Conservation (phyloP, 2,113 vertebrate species). For the Nansenia antarctica region DNA sequence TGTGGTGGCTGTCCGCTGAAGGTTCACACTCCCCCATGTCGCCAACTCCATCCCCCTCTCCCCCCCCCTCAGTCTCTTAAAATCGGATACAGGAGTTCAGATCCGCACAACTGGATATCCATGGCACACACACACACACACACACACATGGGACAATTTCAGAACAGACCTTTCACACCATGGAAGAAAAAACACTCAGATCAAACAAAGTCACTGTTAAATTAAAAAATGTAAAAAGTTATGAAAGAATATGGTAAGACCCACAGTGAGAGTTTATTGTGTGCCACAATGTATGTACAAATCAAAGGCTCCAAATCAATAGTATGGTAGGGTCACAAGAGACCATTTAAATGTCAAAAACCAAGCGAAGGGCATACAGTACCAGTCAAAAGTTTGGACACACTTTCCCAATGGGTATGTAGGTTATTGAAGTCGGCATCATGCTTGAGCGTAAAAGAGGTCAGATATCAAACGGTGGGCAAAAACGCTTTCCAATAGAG, state of each 20-base stretch:
- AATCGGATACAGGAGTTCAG: too few species aligned
- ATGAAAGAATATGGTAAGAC: neutral
- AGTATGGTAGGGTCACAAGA: neutral
- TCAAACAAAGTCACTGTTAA: neutral
- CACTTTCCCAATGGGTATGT: too few species aligned
- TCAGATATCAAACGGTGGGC: neutral
- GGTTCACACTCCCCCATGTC: conserved; percentile 48
- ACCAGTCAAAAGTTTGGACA: too few species aligned
- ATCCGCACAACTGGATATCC: neutral
- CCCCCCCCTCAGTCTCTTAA: neutral
- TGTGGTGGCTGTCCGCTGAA: conserved; percentile 36
- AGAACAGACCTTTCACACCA: neutral
- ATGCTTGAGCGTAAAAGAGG: neutral
- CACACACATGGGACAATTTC: neutral
- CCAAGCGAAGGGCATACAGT: neutral
- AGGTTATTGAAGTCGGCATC: too few species aligned
- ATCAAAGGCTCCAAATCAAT: neutral
- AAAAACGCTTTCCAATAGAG: neutral
- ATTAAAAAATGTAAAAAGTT: neutral
- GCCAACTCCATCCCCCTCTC: neutral
- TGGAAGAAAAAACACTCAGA: neutral
- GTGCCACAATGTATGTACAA: neutral
- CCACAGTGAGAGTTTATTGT: neutral
- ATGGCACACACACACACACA: neutral
- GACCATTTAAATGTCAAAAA: neutral